A percentile compares a stretch with the other conserved stretches of the same genome.
phyloP scores from a whole-genome alignment of 2,888 invertebrate genomes.

The Rhimphoctona megacephalus region DNA sequence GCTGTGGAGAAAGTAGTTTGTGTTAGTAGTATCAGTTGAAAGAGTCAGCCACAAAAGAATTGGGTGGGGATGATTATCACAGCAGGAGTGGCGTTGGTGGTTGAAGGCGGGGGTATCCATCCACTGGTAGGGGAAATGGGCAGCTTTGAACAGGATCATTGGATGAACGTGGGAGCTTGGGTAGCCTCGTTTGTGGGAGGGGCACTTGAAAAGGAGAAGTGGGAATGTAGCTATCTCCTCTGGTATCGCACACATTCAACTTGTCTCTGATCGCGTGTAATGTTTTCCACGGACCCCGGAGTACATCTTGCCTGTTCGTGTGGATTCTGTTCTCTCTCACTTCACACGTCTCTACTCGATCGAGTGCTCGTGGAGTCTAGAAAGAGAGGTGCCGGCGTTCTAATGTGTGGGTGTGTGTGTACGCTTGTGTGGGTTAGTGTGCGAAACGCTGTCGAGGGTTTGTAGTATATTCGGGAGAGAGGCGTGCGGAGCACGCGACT shows the following conservation, averaged over 20 bases:
- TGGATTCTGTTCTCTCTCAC: constrained; percentile 46
- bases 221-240: constrained; percentile 55
- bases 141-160: constrained; percentile 44
- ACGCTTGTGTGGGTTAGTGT: constrained; percentile 21
- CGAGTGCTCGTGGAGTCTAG: constrained; percentile 43
- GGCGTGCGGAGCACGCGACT: constrained; percentile 68
- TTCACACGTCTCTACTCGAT: constrained; percentile 43
- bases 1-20: constrained; percentile 15
- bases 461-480: constrained; percentile 48
- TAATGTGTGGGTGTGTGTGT: constrained; percentile 45
- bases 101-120: constrained; percentile 38
- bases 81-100: constrained; percentile 37
- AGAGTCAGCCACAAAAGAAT: constrained; percentile 44
- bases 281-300: constrained; percentile 33
- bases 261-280: constrained; percentile 12
- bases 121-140: constrained; percentile 22
- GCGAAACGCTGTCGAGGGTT: constrained; percentile 41
- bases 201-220: constrained; percentile 27
- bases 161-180: constrained; percentile 51
- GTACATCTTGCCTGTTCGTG: constrained; percentile 36
- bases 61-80: constrained; percentile 50
- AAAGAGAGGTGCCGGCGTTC: constrained; percentile 20
- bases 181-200: constrained; percentile 53
- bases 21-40: constrained; percentile 51
- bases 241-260: constrained; percentile 45